Evolutionary conservation across 2,797 vertebrate genomes (phyloP), one percentile per base, ranked within the genome.

Genomic region (Intellagama lesueurii): DNA sequence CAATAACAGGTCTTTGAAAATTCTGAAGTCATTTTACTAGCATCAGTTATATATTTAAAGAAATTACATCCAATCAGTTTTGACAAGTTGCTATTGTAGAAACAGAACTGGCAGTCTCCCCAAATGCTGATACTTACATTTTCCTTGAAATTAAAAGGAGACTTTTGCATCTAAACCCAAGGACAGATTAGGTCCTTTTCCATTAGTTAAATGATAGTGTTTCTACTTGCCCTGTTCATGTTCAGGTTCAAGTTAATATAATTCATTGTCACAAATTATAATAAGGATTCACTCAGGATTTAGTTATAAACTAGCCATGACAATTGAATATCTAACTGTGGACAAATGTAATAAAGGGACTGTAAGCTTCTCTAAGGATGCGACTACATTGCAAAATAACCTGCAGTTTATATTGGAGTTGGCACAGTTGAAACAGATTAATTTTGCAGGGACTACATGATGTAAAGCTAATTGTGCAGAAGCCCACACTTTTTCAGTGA

Each of bases 21-120:
- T 73, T 89, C 47, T 52, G 82, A 28, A 72, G 24, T 66, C 44
- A 8, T 88, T 83, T n/a, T 90, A 3, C 75, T 92, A 85, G 64
- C 4, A 9, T 26, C 44, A 49, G 17, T 88, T 83, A 35, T 76
- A 56, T 47, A 90, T 93, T 81, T 68, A 89, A 88, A 47, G 64
- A 86, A 89, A 85, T 90, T 77, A 49, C 89, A 81, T 83, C 69
- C 26, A 56, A 79, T 66, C 30, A 77, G 35, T 32, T 81, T 24
- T 28, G 64, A 81, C 87, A 87, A 72, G 11, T n/a, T 79, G 64
- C 56, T 73, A 14, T 70, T 69, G 1, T 26, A 73, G 35, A n/a
- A 35, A 52, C 11, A 83, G 68, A 81, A 44, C 32, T 80, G 84
- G 8, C 60, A 12, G 1, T 76, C 24, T n/a, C 14, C 16, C 8